A percentile compares a stretch with the other conserved stretches of the same genome.
These are phyloP conservation scores for Seriola rivoliana DNA, from an alignment of 2,113 vertebrate genomes.

Conservation along the genomic window DNA sequence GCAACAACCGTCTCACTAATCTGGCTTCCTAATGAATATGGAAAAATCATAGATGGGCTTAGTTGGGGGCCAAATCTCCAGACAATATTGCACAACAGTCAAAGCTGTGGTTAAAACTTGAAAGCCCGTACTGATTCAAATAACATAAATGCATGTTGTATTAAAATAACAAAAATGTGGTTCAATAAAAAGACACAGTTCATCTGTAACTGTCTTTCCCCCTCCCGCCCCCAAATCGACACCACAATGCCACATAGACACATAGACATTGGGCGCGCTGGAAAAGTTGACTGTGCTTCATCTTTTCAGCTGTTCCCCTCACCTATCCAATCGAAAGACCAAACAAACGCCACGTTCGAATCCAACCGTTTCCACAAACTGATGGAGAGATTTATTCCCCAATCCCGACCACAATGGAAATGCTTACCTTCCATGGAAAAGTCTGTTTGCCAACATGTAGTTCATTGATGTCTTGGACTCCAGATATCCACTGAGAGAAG, in stretches of 20 bases:
- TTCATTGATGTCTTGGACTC: constrained; percentile 98
- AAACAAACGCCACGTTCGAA: constrained; percentile 74
- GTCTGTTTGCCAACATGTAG: constrained; percentile 92
- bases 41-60: constrained; percentile 51
- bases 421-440: constrained; percentile 94
- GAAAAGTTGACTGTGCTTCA: constrained; percentile 70
- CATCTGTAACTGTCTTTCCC: constrained; percentile 45
- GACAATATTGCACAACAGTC: constrained; percentile 35
- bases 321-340: constrained; percentile 75
- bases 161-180: constrained; percentile 54
- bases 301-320: constrained; percentile 69
- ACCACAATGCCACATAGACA: constrained; percentile 65
- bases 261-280: constrained; percentile 55
- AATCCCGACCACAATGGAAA: constrained; percentile 78
- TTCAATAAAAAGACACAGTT: constrained; percentile 40
- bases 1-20: constrained; percentile 52
- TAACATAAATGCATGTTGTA: constrained; percentile 41
- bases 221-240: constrained; percentile 27
- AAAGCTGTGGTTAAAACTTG: constrained; percentile 54
- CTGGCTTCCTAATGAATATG: constrained; percentile 54
- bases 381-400: constrained; percentile 68
- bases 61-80: constrained; percentile 41
- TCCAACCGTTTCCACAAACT: constrained; percentile 70
- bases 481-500: constrained; percentile 87
- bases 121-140: constrained; percentile 49